A percentile compares a stretch with the other conserved stretches of the same genome.
Evolutionary conservation across 2,888 invertebrate genomes (phyloP).

Genomic region (Drosophila setosimentum): DNA sequence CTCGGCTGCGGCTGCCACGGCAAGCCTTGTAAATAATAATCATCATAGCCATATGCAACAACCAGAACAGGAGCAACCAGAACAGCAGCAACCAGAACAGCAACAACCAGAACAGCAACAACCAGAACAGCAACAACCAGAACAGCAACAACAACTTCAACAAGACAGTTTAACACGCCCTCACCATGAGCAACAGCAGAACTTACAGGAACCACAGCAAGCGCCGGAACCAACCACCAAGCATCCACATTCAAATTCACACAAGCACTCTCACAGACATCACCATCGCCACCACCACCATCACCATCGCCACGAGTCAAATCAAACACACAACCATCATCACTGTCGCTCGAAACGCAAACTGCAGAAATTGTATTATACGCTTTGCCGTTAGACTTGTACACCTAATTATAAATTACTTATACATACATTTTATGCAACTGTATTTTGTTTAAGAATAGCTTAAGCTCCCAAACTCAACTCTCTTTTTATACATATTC

Average conservation of each 20-base stretch:
- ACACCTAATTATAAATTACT: conserved; percentile 54
- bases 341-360: conserved; percentile 84
- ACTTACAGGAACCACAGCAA: conserved; percentile 37
- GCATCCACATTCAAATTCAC: conserved; percentile 41
- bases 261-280: conserved; percentile 65
- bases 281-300: conserved; percentile 60
- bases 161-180: conserved; percentile 27
- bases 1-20: conserved; percentile 54
- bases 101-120: conserved; percentile 37
- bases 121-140: conserved; percentile 42
- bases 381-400: conserved; percentile 84
- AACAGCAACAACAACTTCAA: conserved; percentile 48
- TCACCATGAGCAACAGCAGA: conserved; percentile 33
- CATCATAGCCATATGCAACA: conserved; percentile 77
- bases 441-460: conserved; percentile 49
- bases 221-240: conserved; percentile 40
- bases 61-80: conserved; percentile 46
- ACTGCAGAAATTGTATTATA: conserved; percentile 85
- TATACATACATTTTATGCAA: conserved; percentile 55
- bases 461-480: conserved; percentile 42
- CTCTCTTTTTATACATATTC: conserved; percentile 36
- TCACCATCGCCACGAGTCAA: conserved; percentile 70
- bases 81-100: conserved; percentile 36
- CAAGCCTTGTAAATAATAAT: conserved; percentile 82
- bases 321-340: conserved; percentile 75